Evolutionary conservation across 2,888 invertebrate genomes (phyloP), one percentile per base, ranked within the genome.

Genomic region (Cheilosia grossa): DNA sequence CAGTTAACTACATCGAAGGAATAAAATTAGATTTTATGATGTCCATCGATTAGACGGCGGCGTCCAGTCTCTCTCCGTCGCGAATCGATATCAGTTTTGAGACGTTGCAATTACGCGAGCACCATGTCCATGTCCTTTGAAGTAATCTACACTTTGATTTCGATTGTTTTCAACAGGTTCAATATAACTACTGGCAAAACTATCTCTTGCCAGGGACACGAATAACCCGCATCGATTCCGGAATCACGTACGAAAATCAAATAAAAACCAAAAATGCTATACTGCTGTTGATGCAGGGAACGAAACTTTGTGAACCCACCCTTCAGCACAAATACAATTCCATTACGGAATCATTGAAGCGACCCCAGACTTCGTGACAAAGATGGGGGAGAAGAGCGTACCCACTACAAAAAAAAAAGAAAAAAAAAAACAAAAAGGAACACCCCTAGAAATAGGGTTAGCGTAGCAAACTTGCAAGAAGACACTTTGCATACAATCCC

Each of bases 401-500:
- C n/a, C 10, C 15, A 13, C 21, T 51, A 19, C 30, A 53, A 2
- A 59, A 30, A 2, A 17, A 27, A 44, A 21, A 37, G 49, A 27
- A 66, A 42, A 24, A 24, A 3, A 24, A 24, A 2, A 24, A 1
- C 21, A n/a, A n/a, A n/a, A n/a, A n/a, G n/a, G 24, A 24, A 24
- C 54, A 61, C 42, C 56, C 64, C 27, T 17, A 69, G 64, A 59
- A 83, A 83, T 83, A 66, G 70, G 74, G 79, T 78, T 82, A 73
- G 82, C 54, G 56, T 67, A 73, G 80, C 64, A 74, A 79, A 83
- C 75, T 77, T 75, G 85, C 81, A 72, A 74, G 72, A 49, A 67
- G 81, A 81, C 61, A 81, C 85, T 85, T 85, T 85, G 85, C 85
- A 85, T 85, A 85, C 85, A 85, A 85, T 85, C 61, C 81, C 49